Conservation (phyloP, 2,888 invertebrate species). For the Chesias legatella region DNA sequence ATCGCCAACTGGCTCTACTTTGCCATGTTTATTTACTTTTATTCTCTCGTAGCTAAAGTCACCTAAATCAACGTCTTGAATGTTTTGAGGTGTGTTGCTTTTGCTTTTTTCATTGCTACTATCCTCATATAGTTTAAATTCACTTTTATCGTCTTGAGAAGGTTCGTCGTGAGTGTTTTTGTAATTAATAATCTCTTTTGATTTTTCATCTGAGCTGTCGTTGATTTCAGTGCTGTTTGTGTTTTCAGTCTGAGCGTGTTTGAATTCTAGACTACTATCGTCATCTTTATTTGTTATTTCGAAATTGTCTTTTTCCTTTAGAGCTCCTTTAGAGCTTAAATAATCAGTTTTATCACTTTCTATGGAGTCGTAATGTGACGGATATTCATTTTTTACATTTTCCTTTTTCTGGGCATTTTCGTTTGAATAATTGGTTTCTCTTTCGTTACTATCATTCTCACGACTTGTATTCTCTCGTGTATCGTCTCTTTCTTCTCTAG, state of each 20-base stretch:
- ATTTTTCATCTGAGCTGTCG: slow-evolving; percentile 9
- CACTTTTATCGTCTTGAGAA: slow-evolving; percentile 25
- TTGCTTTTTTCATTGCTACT: slow-evolving; percentile 1
- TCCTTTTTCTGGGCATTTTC: slow-evolving; percentile 14
- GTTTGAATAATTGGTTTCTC: slow-evolving; percentile 12
- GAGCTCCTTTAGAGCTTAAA: slow-evolving; percentile 7
- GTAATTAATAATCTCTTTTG: not conserved
- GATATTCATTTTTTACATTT: not conserved
- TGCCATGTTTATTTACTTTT: slow-evolving; percentile 44
- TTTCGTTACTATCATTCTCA: slow-evolving; percentile 8
- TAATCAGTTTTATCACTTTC: slow-evolving; percentile 9
- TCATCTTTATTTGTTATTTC: slow-evolving; percentile 11
- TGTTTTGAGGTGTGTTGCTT: slow-evolving; percentile 24
- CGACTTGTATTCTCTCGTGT: slow-evolving; percentile 2
- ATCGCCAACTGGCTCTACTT: slow-evolving; percentile 42
- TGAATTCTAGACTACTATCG: slow-evolving; percentile 14
- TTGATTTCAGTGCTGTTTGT: slow-evolving; percentile 25
- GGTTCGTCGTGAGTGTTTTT: not conserved
- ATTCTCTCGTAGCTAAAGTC: slow-evolving; percentile 55
- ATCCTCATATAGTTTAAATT: slow-evolving; percentile 1
- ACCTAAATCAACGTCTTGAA: slow-evolving; percentile 50
- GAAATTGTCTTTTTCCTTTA: slow-evolving; percentile 13
- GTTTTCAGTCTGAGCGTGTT: slow-evolving; percentile 15
- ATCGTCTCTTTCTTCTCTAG: slow-evolving; percentile 9
- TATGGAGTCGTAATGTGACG: slow-evolving; percentile 1